Percentiles rank a stretch among this genome's conserved stretches.
phyloP scores from a whole-genome alignment of 2,797 vertebrate genomes.

The Pangasius krempfi region DNA sequence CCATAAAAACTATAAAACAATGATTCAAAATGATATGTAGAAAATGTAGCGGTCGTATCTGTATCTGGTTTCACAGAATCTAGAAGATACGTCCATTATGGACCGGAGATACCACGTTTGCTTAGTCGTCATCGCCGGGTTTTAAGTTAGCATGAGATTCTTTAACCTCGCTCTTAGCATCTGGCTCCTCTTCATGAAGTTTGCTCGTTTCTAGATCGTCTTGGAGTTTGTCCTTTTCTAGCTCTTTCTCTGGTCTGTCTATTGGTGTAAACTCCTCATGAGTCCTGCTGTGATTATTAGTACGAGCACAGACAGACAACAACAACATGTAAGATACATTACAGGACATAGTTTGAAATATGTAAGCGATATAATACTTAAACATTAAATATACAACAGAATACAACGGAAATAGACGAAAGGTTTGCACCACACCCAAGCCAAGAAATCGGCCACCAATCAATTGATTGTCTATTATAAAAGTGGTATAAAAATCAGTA shows the following conservation, averaged over 20 bases:
- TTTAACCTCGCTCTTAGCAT: constrained; percentile 56
- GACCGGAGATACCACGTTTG: background rate
- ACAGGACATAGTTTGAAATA: background rate
- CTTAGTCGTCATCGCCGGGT: background rate
- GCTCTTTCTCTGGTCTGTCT: constrained; percentile 22
- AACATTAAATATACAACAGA: background rate
- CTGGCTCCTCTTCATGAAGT: constrained; percentile 60
- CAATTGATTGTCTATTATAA: too few species aligned
- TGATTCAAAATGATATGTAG: background rate
- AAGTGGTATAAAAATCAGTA: background rate
- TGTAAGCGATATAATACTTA: background rate
- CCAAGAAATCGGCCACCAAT: background rate
- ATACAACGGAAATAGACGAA: background rate
- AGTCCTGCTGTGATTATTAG: constrained; percentile 53
- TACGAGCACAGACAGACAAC: constrained; percentile 7
- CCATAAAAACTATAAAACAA: background rate
- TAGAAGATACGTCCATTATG: too few species aligned
- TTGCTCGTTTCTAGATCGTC: constrained; percentile 48
- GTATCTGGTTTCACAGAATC: background rate
- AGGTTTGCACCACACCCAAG: background rate
- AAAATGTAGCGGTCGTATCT: background rate
- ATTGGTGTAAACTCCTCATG: constrained; percentile 62
- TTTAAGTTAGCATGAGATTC: constrained; percentile 45
- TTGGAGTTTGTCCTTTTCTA: constrained; percentile 54
- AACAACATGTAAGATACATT: background rate